These are phyloP conservation scores for Scaptodrosophila latifasciaeformis DNA, from an alignment of 2,888 invertebrate species.

Conservation along the genomic window DNA sequence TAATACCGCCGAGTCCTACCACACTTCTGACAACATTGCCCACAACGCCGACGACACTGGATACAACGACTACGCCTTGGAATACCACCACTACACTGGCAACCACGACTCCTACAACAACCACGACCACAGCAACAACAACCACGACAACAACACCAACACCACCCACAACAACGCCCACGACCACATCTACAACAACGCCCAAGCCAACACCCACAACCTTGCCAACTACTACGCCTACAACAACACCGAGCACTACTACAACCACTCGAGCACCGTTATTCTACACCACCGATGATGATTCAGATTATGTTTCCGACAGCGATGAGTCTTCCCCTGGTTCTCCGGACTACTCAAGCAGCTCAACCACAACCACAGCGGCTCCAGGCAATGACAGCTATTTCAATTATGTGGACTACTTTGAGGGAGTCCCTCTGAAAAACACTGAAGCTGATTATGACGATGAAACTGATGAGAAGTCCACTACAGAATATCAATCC, in stretches of 20 bases:
- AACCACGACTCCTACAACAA: slow-evolving; percentile 21
- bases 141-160: slow-evolving; percentile 12
- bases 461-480: slow-evolving; percentile 18
- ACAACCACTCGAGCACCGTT: slow-evolving; percentile 29
- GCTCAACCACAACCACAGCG: slow-evolving; percentile 44
- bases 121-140: slow-evolving; percentile 8
- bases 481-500: slow-evolving; percentile 35
- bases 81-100: slow-evolving; percentile 33
- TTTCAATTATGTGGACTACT: slow-evolving; percentile 72
- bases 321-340: slow-evolving; percentile 35
- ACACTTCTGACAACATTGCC: slow-evolving; percentile 26
- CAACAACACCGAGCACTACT: slow-evolving; percentile 20
- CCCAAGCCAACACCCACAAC: slow-evolving; percentile 15
- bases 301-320: slow-evolving; percentile 48
- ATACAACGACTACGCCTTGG: slow-evolving; percentile 16
- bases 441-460: slow-evolving; percentile 24
- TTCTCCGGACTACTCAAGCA: slow-evolving; percentile 31
- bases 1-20: slow-evolving; percentile 18
- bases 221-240: slow-evolving; percentile 15
- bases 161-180: slow-evolving; percentile 10
- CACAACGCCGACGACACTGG: slow-evolving; percentile 17
- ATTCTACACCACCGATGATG: slow-evolving; percentile 32
- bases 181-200: slow-evolving; percentile 5
- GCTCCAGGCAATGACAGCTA: slow-evolving; percentile 60
- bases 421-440: slow-evolving; percentile 55